Conservation (phyloP, 2,113 vertebrate species). For the Gnathochromis pfefferi region DNA sequence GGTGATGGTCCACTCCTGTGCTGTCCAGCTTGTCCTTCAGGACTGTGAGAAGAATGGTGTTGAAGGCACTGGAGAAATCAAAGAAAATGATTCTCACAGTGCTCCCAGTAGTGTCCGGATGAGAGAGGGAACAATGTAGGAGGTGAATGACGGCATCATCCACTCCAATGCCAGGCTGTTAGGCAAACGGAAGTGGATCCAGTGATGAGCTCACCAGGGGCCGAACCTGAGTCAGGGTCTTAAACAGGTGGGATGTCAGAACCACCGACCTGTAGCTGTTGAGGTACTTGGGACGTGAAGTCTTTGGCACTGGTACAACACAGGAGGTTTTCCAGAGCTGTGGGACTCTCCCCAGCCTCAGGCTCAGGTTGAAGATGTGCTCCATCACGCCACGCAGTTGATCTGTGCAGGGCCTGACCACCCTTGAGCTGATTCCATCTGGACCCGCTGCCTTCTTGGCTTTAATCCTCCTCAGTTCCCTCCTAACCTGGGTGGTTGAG, state of each 20-base stretch:
- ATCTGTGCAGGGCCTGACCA: not conserved
- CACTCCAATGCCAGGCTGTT: not conserved
- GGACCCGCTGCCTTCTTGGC: not conserved
- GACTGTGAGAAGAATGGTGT: too few relatives aligned
- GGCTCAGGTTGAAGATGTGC: not conserved
- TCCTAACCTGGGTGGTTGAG: not conserved
- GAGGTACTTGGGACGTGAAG: not conserved
- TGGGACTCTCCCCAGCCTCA: not conserved
- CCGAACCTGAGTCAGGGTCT: not conserved
- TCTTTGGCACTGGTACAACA: not conserved
- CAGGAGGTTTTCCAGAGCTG: not conserved
- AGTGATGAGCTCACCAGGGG: not conserved
- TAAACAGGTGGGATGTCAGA: not conserved
- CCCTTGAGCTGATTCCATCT: not conserved
- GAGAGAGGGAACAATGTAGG: not conserved
- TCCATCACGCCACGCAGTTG: not conserved
- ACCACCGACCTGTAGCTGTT: not conserved
- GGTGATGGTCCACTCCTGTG: too few relatives aligned
- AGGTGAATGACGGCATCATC: not conserved
- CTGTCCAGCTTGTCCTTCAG: too few relatives aligned
- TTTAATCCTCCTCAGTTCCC: not conserved
- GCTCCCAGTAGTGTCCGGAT: accelerated
- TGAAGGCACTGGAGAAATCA: too few relatives aligned
- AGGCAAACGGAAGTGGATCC: not conserved
- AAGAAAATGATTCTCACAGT: too few relatives aligned